A percentile compares a stretch with the other conserved stretches of the same genome.
Evolutionary conservation across 2,888 invertebrate species (phyloP).

Genomic region (Trichogramma dendrolimi): DNA sequence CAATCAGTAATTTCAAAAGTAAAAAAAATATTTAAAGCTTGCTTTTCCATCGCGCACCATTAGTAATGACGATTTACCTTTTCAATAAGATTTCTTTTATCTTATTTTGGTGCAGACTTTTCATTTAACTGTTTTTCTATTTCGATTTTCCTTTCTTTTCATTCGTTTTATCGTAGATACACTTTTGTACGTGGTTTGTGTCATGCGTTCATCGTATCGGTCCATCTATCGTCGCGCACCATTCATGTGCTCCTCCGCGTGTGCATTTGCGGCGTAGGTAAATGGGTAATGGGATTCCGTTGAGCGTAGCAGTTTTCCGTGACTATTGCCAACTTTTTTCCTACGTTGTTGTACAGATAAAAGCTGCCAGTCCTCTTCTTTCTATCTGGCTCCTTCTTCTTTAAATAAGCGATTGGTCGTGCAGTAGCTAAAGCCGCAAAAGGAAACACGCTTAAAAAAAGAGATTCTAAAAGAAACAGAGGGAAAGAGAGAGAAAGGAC

Average conservation of each 20-base stretch:
- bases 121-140: too few species aligned
- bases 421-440: neutral
- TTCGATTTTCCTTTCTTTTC: too few species aligned
- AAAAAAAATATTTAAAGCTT: too few species aligned
- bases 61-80: too few species aligned
- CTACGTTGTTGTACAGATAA: neutral
- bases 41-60: too few species aligned
- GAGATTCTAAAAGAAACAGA: neutral
- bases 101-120: too few species aligned
- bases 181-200: constrained; percentile 2
- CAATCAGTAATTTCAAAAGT: too few species aligned
- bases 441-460: neutral
- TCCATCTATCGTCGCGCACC: neutral
- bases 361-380: neutral
- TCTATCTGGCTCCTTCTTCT: constrained; percentile 4
- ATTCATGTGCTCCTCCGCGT: neutral
- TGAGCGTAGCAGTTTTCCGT: neutral
- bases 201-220: neutral
- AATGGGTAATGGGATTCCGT: constrained; percentile 19
- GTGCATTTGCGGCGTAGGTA: constrained; percentile 7
- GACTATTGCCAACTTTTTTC: constrained; percentile 15
- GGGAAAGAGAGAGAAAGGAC: neutral
- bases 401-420: constrained; percentile 15
- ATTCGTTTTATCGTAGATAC: neutral
- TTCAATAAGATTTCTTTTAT: too few species aligned